These are phyloP conservation scores for Paratilapia polleni DNA, from an alignment of 2,113 vertebrate species.

Conservation along the genomic window DNA sequence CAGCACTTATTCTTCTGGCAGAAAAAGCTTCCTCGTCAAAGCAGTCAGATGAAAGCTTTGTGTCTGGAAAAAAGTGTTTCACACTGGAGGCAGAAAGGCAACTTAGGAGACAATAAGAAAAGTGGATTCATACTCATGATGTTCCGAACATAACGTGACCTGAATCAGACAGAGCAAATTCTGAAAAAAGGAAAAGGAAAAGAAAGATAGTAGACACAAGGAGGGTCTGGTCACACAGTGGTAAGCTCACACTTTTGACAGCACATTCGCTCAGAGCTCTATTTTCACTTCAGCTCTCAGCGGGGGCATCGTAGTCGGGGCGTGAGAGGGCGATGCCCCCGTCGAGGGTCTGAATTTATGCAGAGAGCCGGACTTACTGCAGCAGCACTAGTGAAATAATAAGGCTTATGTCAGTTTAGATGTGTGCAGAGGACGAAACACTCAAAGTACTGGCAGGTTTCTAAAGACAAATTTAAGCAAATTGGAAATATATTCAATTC, in stretches of 20 bases:
- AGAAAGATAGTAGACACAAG: background rate
- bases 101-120: background rate
- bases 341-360: slow-evolving; percentile 5
- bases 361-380: background rate
- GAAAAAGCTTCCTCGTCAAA: background rate
- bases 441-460: too few species aligned
- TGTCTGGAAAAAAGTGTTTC: background rate
- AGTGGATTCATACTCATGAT: background rate
- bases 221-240: background rate
- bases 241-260: slow-evolving; percentile 7
- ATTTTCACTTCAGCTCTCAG: slow-evolving; percentile 33
- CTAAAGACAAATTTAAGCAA: too few species aligned
- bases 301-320: background rate
- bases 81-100: background rate
- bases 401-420: background rate
- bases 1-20: background rate
- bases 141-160: background rate
- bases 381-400: background rate
- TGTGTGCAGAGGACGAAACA: background rate
- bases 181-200: background rate
- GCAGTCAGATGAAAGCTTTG: slow-evolving; percentile 4
- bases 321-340: background rate
- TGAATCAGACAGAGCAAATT: background rate
- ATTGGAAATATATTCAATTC: too few species aligned
- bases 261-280: slow-evolving; percentile 7